Evolutionary conservation across 2,888 invertebrate genomes (phyloP), one percentile per base, ranked within the genome.

Genomic region (Leucania comma): DNA sequence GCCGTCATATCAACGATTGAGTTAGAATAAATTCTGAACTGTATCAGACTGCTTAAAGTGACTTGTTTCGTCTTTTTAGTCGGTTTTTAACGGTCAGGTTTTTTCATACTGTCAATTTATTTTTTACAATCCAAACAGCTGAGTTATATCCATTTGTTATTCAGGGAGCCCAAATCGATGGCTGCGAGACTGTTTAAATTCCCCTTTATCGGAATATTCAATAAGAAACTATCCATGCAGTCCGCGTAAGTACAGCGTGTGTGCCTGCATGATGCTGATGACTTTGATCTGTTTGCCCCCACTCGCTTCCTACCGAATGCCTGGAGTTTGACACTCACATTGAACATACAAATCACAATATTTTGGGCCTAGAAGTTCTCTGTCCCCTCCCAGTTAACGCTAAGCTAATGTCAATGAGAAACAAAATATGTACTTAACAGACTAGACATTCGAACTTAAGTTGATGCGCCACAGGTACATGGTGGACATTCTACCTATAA

Each of bases 191-290:
- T 91, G 85, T 91, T 91, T 90, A 92, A 88, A 80, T 90, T 93
- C 76, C 95, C 95, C 77, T 90, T 93, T 89, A 88, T 91, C 85
- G 90, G 92, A 85, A 87, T 91, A 84, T 93, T 92, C 86, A 90
- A 88, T 93, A 93, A 93, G 92, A 94, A 91, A 91, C 89, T 92
- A 87, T 92, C 92, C 89, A 88, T 88, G 88, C 91, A 89, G 85
- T 88, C 90, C 72, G 90, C 92, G 95, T 95, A 94, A 93, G 94
- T 93, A 90, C 88, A 88, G 88, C 85, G 91, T 89, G 89, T 60
- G 57, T 63, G 68, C 76, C 68, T 76, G 83, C 77, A 77, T 75
- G 74, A 62, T 20, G 59, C 51, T 68, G 68, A 68, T 66, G 69
- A 68, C 42, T 75, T 42, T 59, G 72, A 51, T 22, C 50, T n/a